A percentile compares a stretch with the other conserved stretches of the same genome.
These are phyloP conservation scores for Micropoecilia bifurca DNA, from an alignment of 2,797 vertebrate species.

Conservation along the genomic window DNA sequence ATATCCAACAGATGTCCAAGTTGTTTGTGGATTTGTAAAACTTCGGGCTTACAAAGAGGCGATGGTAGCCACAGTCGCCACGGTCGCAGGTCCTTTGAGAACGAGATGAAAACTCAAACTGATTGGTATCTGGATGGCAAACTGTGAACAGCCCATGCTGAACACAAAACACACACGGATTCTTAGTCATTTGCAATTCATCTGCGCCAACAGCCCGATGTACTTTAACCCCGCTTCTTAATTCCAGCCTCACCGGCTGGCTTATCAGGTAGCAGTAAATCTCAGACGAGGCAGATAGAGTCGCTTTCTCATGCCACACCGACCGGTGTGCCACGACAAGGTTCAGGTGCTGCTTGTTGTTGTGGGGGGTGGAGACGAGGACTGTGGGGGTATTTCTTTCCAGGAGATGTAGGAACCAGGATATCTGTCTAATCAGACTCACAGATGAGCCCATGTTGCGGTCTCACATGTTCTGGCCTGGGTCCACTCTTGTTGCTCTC, in stretches of 20 bases:
- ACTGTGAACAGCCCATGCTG: slow-evolving; percentile 11
- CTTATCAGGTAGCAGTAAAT: slow-evolving; percentile 53
- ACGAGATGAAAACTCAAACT: not conserved
- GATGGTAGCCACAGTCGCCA: slow-evolving; percentile 5
- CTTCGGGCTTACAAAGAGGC: slow-evolving; percentile 17
- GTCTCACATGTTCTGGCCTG: slow-evolving; percentile 67
- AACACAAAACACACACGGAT: slow-evolving; percentile 9
- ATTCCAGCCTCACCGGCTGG: slow-evolving; percentile 7
- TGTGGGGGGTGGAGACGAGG: not conserved
- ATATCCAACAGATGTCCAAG: slow-evolving; percentile 45
- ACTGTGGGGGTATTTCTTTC: slow-evolving; percentile 10
- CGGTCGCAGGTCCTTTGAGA: slow-evolving; percentile 16
- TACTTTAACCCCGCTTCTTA: slow-evolving; percentile 36
- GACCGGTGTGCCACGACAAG: slow-evolving; percentile 38
- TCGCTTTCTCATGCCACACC: slow-evolving; percentile 48
- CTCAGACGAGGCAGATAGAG: slow-evolving; percentile 46
- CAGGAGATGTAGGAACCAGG: slow-evolving; percentile 26
- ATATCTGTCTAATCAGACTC: slow-evolving; percentile 63
- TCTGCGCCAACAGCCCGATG: slow-evolving; percentile 11
- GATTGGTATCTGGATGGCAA: slow-evolving; percentile 21
- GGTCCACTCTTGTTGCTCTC: slow-evolving; percentile 69
- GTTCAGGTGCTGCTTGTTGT: slow-evolving; percentile 52
- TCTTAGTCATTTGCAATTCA: slow-evolving; percentile 38
- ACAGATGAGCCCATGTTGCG: slow-evolving; percentile 73
- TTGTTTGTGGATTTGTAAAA: slow-evolving; percentile 48